Conservation (phyloP, 2,113 vertebrate species). For the Erpornis zantholeuca region DNA sequence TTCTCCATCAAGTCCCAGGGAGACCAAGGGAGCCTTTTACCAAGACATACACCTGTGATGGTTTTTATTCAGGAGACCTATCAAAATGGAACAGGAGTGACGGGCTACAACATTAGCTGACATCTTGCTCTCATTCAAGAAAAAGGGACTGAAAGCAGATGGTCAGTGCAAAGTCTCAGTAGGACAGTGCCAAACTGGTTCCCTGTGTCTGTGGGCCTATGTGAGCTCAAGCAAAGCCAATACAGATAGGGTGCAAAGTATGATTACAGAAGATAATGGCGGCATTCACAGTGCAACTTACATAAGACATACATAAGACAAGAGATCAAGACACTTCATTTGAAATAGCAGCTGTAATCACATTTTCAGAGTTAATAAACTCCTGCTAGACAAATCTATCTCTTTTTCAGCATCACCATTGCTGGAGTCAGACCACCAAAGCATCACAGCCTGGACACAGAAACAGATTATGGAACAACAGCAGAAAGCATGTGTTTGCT, state of each 20-base stretch:
- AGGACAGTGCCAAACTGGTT: background rate
- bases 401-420: background rate
- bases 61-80: background rate
- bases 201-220: background rate
- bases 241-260: background rate
- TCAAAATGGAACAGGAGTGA: background rate
- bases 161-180: background rate
- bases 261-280: background rate
- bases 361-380: background rate
- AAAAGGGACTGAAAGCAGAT: background rate
- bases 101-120: background rate
- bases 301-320: background rate
- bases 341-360: background rate
- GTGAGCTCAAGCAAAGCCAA: background rate
- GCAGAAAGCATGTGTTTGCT: background rate
- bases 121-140: background rate
- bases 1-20: background rate
- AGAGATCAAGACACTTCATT: background rate
- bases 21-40: background rate
- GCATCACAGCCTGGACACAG: background rate
- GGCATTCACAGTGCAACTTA: background rate
- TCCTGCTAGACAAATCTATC: background rate
- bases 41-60: background rate
- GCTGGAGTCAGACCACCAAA: background rate
- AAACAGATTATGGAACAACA: background rate